Evolutionary conservation across 2,797 vertebrate genomes (phyloP), one percentile per base, ranked within the genome.

Genomic region (Anniella stebbinsi): DNA sequence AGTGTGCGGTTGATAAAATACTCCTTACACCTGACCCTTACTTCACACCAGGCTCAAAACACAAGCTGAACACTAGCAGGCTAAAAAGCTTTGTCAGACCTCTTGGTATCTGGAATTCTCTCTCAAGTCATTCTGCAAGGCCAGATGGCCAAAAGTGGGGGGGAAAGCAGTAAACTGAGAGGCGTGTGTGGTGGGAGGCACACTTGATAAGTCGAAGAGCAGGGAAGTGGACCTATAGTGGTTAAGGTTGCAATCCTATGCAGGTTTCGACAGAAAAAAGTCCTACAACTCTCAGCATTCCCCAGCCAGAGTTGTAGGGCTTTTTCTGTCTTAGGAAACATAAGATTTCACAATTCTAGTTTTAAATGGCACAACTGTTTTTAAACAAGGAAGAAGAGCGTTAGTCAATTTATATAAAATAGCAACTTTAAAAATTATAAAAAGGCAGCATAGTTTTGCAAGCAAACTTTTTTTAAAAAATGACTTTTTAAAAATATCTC

Each of bases 11-110:
- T 97, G 97, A 97, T 95, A 95, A 96, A 97, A 95, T 90, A 95
- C 94, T 96, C 93, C 94, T 96, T 97, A 95, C 94, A 97, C 96
- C 97, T 97, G 97, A 97, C 96, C 96, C 95, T 90, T 93, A 92
- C 96, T 96, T 97, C 95, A 96, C 93, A 96, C 93, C 95, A 96
- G 93, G 93, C 95, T 95, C 95, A 92, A 92, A 95, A 95, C 87
- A 91, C 95, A 95, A 95, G 92, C 96, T 92, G 94, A 96, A 93
- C 90, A 89, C 93, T 80, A 94, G 93, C 93, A 95, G 93, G 89
- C 90, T 96, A 93, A 95, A 93, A 93, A 95, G 92, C 84, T 90
- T 91, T 90, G 88, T 95, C 94, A 93, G 93, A 92, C 94, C 91
- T 90, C 92, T 93, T 90, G 57, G 0, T 89, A 87, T 88, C 93